Evolutionary conservation across 2,113 vertebrate genomes (phyloP).

Genomic region (Syrmaticus mikado): DNA sequence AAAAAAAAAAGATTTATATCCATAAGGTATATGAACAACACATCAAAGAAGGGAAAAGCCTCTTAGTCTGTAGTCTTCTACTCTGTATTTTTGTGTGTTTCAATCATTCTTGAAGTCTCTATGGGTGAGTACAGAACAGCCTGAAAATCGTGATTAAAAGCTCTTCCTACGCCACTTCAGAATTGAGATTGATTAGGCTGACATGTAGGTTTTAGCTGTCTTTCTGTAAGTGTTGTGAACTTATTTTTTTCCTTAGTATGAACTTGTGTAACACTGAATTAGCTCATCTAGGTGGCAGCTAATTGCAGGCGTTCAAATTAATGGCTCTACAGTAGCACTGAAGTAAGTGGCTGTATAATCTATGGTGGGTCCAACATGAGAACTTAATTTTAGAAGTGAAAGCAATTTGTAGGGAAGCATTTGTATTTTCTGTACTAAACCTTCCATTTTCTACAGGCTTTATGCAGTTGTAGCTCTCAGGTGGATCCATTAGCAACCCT

Average conservation of each 20-base stretch:
- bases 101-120: constrained; percentile 22
- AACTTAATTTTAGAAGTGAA: neutral
- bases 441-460: neutral
- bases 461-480: neutral
- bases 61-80: neutral
- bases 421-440: neutral
- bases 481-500: neutral
- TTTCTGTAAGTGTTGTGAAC: neutral
- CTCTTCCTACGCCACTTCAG: constrained; percentile 57
- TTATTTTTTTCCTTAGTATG: neutral
- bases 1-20: neutral
- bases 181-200: constrained; percentile 60
- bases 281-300: constrained; percentile 11
- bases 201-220: constrained; percentile 41
- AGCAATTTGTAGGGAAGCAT: neutral
- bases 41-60: neutral
- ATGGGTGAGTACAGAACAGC: neutral
- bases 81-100: constrained; percentile 7
- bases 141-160: constrained; percentile 42
- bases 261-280: constrained; percentile 21
- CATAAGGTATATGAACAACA: neutral
- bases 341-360: neutral
- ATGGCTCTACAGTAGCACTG: constrained; percentile 8
- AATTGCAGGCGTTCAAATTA: constrained; percentile 48
- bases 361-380: neutral